Conservation (phyloP, 2,797 vertebrate genomes). For the Epinephelus malabaricus region DNA sequence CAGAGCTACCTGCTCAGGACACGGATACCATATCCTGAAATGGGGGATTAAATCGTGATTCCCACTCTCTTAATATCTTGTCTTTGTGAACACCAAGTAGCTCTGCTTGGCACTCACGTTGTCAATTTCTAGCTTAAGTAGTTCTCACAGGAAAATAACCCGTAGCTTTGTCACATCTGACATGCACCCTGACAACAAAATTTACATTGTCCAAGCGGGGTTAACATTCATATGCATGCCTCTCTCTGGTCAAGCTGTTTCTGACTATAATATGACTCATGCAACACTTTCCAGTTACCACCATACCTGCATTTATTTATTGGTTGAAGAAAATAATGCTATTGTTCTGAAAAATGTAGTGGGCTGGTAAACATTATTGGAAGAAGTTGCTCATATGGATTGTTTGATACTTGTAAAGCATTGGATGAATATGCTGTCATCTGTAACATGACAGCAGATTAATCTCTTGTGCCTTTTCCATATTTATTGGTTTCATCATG, state of each 20-base stretch:
- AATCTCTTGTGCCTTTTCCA: conserved; percentile 32
- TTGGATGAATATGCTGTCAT: conserved; percentile 42
- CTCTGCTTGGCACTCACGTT: not conserved
- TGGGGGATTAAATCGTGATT: not conserved
- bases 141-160: not conserved
- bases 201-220: not conserved
- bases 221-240: not conserved
- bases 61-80: not conserved
- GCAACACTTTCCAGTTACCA: not conserved
- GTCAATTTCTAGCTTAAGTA: not conserved
- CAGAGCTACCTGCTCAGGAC: not conserved
- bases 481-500: conserved; percentile 28
- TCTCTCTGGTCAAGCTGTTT: conserved; percentile 2
- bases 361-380: conserved; percentile 31
- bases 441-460: conserved; percentile 40
- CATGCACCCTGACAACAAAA: not conserved
- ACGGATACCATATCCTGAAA: not conserved
- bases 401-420: conserved; percentile 25
- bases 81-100: not conserved
- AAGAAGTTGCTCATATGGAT: conserved; percentile 37
- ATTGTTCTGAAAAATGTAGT: conserved; percentile 36
- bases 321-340: conserved; percentile 1
- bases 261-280: not conserved
- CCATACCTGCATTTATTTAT: conserved; percentile 2
- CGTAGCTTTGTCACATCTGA: not conserved